Percentiles rank a stretch among this genome's conserved stretches.
These are phyloP conservation scores for Drosophila gaucha DNA, from an alignment of 2,888 invertebrate species.

Conservation along the genomic window DNA sequence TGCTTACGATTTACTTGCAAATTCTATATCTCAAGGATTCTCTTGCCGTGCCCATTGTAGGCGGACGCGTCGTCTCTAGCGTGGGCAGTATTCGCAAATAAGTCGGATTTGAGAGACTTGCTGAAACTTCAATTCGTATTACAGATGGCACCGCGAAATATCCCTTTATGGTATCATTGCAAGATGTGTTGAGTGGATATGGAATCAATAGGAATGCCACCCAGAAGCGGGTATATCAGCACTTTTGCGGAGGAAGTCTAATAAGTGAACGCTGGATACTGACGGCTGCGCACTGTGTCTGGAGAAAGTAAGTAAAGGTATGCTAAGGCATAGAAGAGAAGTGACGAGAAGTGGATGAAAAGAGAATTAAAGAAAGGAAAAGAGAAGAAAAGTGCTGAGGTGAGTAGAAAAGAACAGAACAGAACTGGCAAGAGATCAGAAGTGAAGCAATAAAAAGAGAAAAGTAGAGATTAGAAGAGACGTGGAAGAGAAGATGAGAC, in stretches of 20 bases:
- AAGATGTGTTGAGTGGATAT: conserved; percentile 55
- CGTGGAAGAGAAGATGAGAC: too few relatives aligned
- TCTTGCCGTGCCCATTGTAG: conserved; percentile 76
- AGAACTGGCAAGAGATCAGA: neutral
- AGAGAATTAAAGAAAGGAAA: too few relatives aligned
- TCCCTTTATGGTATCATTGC: conserved; percentile 82
- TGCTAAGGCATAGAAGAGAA: too few relatives aligned
- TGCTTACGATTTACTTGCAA: conserved; percentile 12
- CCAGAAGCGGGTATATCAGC: conserved; percentile 52
- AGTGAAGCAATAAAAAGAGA: neutral
- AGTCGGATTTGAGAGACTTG: neutral
- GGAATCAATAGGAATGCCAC: conserved; percentile 16
- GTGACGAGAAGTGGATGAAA: too few relatives aligned
- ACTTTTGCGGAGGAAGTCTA: conserved; percentile 83
- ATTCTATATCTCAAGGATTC: conserved; percentile 16
- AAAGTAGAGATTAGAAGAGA: too few relatives aligned
- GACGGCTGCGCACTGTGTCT: conserved; percentile 83
- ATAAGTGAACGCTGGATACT: conserved; percentile 81
- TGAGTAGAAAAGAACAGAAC: too few relatives aligned
- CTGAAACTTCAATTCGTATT: conserved; percentile 16
- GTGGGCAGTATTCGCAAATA: conserved; percentile 57
- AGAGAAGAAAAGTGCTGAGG: too few relatives aligned
- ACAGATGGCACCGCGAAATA: conserved; percentile 68
- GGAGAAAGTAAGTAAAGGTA: conserved; percentile 74
- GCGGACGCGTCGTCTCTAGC: conserved; percentile 69